Evolutionary conservation across 2,113 vertebrate species (phyloP), one percentile per base, ranked within the genome.

Genomic region (Procavia capensis): DNA sequence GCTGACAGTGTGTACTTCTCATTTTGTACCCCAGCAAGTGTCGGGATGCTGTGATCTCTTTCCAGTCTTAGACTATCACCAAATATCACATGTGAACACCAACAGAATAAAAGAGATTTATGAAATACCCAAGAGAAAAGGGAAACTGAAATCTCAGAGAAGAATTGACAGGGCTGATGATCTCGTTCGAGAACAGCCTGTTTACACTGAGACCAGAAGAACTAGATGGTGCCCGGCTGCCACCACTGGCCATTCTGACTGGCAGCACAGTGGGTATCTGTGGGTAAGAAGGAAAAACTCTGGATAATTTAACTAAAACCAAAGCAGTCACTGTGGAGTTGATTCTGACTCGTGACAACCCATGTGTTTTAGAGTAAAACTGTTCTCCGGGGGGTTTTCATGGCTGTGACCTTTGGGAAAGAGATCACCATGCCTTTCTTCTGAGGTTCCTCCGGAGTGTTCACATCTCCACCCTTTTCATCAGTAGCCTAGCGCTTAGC

Each of bases 21-120:
- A 27, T 84, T 88, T 93, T 83, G 19, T 39, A 9, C 19, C n/a
- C 85, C 41, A 31, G 27, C 31, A 87, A 91, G 39, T 87, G 80
- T 80, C 84, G 78, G 29, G 47, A 63, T n/a, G 47, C 50, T 14
- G 78, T 45, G 54, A 88, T 83, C 4, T 81, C 76, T 78, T 93
- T 91, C 43, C 54, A 25, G 22, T 22, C 54, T 75, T 86, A 63
- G 31, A 19, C 5, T 50, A 9, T 0, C 54, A 11, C 61, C 29
- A 54, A 59, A 79, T 41, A 64, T 31, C 63, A 70, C n/a, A 17
- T 41, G 74, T 85, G 50, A 9, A 43, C 27, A 41, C 5, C 4
- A 41, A 64, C 87, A 87, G 31, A 74, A 61, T 54, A 39, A 43
- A 54, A 74, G 3, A 64, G 39, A 83, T 14, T 10, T 0, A 4